Percentiles rank a stretch among this genome's conserved stretches.
Evolutionary conservation across 2,888 invertebrate genomes (phyloP).

Genomic region (Drosophila rubida): DNA sequence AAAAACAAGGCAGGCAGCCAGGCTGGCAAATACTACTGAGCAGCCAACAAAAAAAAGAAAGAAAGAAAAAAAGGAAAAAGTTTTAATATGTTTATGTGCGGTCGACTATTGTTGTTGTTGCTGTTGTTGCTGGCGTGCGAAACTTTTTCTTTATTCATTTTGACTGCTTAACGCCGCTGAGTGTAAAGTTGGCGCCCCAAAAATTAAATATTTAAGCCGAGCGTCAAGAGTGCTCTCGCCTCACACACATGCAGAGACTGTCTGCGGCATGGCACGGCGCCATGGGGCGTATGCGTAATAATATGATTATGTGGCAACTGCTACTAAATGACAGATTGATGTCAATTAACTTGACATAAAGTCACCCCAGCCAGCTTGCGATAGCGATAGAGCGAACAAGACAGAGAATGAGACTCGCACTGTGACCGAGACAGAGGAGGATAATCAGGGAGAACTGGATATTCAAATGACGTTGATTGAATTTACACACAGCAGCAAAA

Average conservation of each 20-base stretch:
- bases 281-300: conserved; percentile 73
- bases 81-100: conserved; percentile 78
- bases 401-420: too few relatives aligned
- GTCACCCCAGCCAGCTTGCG: conserved; percentile 31
- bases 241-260: not conserved
- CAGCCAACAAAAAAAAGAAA: conserved; percentile 21
- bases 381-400: not conserved
- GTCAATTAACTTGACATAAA: conserved; percentile 73
- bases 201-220: conserved; percentile 74
- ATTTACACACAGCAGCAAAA: conserved; percentile 14
- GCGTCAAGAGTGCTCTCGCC: conserved; percentile 26
- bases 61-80: conserved; percentile 47
- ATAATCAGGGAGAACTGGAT: not conserved
- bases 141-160: conserved; percentile 43
- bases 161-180: conserved; percentile 50
- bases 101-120: conserved; percentile 37
- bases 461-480: conserved; percentile 31
- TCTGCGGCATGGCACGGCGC: conserved; percentile 10
- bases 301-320: conserved; percentile 72
- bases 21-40: conserved; percentile 31
- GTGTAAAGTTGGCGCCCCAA: conserved; percentile 62
- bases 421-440: too few relatives aligned
- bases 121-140: conserved; percentile 15
- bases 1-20: conserved; percentile 38
- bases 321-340: conserved; percentile 74